phyloP scores from a whole-genome alignment of 1,140 invertebrate species.

The Bombus sibiricus region DNA sequence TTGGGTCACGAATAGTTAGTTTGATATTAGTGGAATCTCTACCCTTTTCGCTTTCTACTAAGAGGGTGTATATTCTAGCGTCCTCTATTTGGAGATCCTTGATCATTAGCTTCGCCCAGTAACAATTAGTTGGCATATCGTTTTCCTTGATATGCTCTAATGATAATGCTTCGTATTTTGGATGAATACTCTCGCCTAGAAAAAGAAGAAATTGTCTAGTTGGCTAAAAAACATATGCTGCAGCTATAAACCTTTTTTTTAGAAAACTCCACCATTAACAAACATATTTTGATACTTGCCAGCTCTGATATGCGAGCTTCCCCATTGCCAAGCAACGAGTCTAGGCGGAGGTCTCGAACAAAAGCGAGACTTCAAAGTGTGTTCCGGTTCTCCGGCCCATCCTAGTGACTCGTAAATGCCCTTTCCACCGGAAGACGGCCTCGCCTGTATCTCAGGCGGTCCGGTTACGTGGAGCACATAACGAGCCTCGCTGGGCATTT shows the following conservation, averaged over 20 bases:
- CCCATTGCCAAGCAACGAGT: conserved; percentile 81
- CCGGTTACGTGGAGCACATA: conserved; percentile 79
- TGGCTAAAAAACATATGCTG: too few relatives aligned
- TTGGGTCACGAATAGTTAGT: conserved; percentile 76
- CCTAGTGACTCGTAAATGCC: conserved; percentile 77
- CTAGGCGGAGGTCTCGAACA: conserved; percentile 80
- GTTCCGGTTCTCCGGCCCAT: conserved; percentile 77
- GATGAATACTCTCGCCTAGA: conserved; percentile 77
- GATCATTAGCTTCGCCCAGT: conserved; percentile 80
- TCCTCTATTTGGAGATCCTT: conserved; percentile 79
- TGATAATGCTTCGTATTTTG: conserved; percentile 79
- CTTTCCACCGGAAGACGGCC: conserved; percentile 65
- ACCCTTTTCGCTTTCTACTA: conserved; percentile 79
- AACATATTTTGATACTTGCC: conserved; percentile 61
- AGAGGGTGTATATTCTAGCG: conserved; percentile 76
- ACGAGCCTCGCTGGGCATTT: conserved; percentile 74
- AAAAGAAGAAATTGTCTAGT: neutral
- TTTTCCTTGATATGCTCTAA: conserved; percentile 78
- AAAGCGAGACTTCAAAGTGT: conserved; percentile 76
- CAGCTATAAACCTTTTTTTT: too few relatives aligned
- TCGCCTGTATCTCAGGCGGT: conserved; percentile 80
- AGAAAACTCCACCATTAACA: too few relatives aligned
- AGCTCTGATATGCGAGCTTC: conserved; percentile 79
- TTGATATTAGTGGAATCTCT: conserved; percentile 78
- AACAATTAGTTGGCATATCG: conserved; percentile 78